Evolutionary conservation across 2,113 vertebrate species (phyloP), one percentile per base, ranked within the genome.

Genomic region (Petromus typicus): DNA sequence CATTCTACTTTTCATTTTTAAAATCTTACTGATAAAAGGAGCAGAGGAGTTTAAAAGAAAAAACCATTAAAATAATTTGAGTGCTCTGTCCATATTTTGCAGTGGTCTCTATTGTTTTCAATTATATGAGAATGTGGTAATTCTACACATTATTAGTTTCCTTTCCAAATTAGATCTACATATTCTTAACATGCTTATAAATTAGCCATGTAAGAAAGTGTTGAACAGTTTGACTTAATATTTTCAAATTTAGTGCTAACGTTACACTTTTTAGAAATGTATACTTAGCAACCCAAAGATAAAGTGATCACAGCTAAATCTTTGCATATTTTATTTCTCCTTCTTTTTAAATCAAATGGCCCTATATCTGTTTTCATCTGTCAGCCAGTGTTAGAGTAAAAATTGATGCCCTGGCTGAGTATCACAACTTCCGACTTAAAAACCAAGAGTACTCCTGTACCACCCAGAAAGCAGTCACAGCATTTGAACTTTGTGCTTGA

Each of bases 141-240:
- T 96, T 97, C 96, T 94, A 88, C 96, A 96, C 97, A 97, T 96
- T 94, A 96, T 97, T 95, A 97, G 90, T 90, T 96, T 95, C 93
- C 94, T 95, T 95, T 96, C 93, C 91, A 97, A 88, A 96, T 97
- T 79, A 87, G 87, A 90, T 92, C 84, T 79, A 43, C 61, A 32
- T 91, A 56, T 89, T 95, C 86, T 91, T 88, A 79, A 87, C 90
- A 51, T 95, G 54, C 76, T 90, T 63, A 86, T 40, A 86, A 92
- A 61, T 93, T 85, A 86, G 66, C 80, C 57, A 22, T 22, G 64
- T 80, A 90, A 94, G 84, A 95, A 76, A 45, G 89, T 80, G 3
- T 85, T 93, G 93, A 94, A 86, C 78, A 73, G 37, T 93, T 96
- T 95, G 57, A 89, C 85, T 91, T 96, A 71, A 69, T 91, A 81